A percentile compares a stretch with the other conserved stretches of the same genome.
phyloP scores from a whole-genome alignment of 2,797 vertebrate species.

The Falco columbarius region DNA sequence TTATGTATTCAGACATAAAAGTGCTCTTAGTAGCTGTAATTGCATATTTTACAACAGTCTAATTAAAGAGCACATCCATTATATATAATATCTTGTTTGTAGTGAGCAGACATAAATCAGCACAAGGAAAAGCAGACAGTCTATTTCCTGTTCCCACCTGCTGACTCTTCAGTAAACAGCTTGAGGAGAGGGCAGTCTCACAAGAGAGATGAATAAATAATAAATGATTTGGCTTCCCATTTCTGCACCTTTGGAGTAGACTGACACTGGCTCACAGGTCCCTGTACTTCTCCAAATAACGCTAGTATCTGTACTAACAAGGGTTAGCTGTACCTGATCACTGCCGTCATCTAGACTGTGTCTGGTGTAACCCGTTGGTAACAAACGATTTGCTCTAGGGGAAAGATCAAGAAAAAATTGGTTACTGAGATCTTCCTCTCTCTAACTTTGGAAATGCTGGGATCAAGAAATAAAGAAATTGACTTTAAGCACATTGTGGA shows the following conservation, averaged over 20 bases:
- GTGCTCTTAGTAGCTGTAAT: slow-evolving; percentile 56
- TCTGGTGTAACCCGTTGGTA: accelerated
- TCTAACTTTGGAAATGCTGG: neutral
- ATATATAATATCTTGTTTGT: slow-evolving; percentile 3
- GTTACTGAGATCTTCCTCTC: neutral
- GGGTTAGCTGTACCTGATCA: neutral
- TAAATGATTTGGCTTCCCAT: neutral
- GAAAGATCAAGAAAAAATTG: neutral
- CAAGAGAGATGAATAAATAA: neutral
- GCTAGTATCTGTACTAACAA: neutral
- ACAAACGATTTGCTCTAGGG: neutral
- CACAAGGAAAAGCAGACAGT: neutral
- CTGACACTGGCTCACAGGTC: neutral
- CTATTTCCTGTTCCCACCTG: neutral
- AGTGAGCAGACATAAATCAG: slow-evolving; percentile 39
- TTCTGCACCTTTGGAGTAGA: neutral
- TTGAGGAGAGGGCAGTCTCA: neutral
- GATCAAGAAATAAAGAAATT: neutral
- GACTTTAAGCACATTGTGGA: neutral
- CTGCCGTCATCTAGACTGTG: neutral
- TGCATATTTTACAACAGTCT: slow-evolving; percentile 39
- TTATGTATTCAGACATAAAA: slow-evolving; percentile 50
- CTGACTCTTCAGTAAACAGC: neutral
- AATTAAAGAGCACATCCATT: slow-evolving; percentile 51
- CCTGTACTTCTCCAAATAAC: neutral